Base-by-base conservation (phyloP, 2,797 vertebrate species). In the Kryptolebias ocellatus region DNA sequence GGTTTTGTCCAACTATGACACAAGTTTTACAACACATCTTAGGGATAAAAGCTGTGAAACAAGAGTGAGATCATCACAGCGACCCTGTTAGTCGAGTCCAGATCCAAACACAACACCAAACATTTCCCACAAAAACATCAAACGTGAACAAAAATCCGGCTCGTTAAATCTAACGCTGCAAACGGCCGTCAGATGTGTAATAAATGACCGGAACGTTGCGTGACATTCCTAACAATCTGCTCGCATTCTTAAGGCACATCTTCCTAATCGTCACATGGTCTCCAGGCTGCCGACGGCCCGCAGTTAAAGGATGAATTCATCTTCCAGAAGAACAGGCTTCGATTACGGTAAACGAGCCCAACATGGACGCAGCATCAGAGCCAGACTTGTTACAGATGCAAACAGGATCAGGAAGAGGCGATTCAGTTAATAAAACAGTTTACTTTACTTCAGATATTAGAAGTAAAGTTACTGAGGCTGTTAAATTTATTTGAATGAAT, bases 191-290 rank as follows among this genome's bases (percentile, higher is more conserved):
- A 51, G 45, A 56, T 54, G 52, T 61, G 66, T 28, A 31, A 76
- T 6, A 46, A 44, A 60, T 49, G 67, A 76, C 71, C 63, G 1
- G 8, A 1, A 18, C 51, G 27, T 15, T n/a, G 47, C 46, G 50
- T 68, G 73, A 78, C 76, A 76, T 57, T 56, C 47, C 45, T 63
- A 66, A 50, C 64, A 71, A 70, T 79, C 64, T 61, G 72, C 16
- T 11, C 66, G 18, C 70, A 53, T 69, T 81, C 72, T 81, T 74
- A 80, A 63, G 52, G 65, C 67, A 70, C 66, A 68, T 83, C 70
- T 77, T 83, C 65, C 76, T 83, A 64, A 86, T 84, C 67, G 81
- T 83, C 53, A 44, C 72, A 76, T 5, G 59, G 62, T 78, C 79
- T 74, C 69, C 77, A 59, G 56, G 62, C 31, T 34, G 31, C 59